A percentile compares a stretch with the other conserved stretches of the same genome.
Conservation (phyloP, 1,140 invertebrate species). For the Habropoda laboriosa region DNA sequence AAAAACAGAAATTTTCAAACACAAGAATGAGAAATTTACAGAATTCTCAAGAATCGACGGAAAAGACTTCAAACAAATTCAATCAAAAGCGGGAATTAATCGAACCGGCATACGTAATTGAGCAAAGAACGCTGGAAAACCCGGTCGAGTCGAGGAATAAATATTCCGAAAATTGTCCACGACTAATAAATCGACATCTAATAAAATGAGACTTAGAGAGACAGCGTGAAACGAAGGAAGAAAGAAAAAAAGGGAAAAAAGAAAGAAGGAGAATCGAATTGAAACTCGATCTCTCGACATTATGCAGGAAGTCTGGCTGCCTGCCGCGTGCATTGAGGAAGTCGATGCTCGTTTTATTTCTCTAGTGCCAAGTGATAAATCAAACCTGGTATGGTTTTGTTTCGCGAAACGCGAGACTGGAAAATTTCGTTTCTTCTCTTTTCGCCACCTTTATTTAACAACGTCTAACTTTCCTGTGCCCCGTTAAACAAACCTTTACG, state of each 20-base stretch:
- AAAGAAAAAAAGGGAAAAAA: not conserved
- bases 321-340: constrained; percentile 55
- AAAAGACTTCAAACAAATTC: no score
- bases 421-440: constrained; percentile 13
- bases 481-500: not conserved
- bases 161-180: no score
- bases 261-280: constrained; percentile 30
- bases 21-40: no score
- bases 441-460: not conserved
- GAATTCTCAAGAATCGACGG: no score
- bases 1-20: no score
- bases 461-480: not conserved
- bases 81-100: no score
- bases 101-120: no score
- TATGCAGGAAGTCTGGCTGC: constrained; percentile 65
- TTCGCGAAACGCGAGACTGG: constrained; percentile 14
- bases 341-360: constrained; percentile 50
- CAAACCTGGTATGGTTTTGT: constrained; percentile 14
- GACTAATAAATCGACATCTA: not conserved
- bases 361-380: constrained; percentile 9
- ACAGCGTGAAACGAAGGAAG: constrained; percentile 37
- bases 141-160: not conserved
- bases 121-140: no score
- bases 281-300: constrained; percentile 72
- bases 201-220: constrained; percentile 48